These are phyloP conservation scores for Formica selysi DNA, from an alignment of 1,140 invertebrate genomes.

Conservation along the genomic window DNA sequence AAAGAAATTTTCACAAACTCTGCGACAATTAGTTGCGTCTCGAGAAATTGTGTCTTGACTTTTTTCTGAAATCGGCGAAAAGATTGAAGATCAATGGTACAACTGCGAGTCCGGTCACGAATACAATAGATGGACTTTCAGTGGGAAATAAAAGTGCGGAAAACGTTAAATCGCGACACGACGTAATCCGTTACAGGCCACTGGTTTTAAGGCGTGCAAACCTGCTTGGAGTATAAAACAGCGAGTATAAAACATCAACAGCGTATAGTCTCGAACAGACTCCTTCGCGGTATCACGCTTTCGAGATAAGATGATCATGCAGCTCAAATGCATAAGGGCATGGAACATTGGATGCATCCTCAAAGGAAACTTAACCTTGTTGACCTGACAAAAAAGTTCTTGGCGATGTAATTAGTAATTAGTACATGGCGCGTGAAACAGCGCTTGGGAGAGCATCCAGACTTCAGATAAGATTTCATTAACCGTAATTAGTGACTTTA, in stretches of 20 bases:
- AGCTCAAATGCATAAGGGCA: not conserved
- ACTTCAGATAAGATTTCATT: constrained; percentile 66
- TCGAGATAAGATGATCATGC: constrained; percentile 20
- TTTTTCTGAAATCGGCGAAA: not conserved
- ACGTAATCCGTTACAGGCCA: constrained; percentile 41
- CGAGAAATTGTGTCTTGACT: not conserved
- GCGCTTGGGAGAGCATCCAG: not conserved
- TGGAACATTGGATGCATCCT: constrained; percentile 15
- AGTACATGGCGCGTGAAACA: constrained; percentile 34
- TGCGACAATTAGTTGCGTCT: not conserved
- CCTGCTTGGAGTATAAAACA: constrained; percentile 53
- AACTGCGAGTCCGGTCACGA: constrained; percentile 43
- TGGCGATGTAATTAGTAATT: constrained; percentile 35
- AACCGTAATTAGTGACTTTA: constrained; percentile 60
- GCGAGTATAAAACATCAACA: constrained; percentile 33
- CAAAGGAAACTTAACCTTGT: constrained; percentile 64
- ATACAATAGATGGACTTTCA: constrained; percentile 27
- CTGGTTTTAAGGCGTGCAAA: constrained; percentile 40
- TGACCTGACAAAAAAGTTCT: constrained; percentile 51
- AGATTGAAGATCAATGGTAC: constrained; percentile 17
- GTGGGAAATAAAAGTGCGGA: constrained; percentile 39
- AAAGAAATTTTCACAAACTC: not conserved
- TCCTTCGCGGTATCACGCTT: not conserved
- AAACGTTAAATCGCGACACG: constrained; percentile 54
- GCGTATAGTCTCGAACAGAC: not conserved